These are phyloP conservation scores for Habrosyne pyritoides DNA, from an alignment of 2,888 invertebrate species.

Conservation along the genomic window DNA sequence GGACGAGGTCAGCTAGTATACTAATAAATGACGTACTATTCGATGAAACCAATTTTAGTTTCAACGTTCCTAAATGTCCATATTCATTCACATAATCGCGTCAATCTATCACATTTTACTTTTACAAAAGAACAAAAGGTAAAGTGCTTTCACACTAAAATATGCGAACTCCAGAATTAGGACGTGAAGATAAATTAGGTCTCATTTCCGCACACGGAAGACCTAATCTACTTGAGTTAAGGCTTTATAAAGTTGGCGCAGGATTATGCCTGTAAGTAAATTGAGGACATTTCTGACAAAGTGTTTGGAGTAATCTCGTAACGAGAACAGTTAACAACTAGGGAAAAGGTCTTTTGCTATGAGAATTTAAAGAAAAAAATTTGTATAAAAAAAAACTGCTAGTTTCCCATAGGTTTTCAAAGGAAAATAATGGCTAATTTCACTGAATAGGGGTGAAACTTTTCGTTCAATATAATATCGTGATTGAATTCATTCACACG, in stretches of 20 bases:
- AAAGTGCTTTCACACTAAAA: neutral
- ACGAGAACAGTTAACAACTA: neutral
- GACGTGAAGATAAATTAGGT: slow-evolving; percentile 2
- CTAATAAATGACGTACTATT: too few relatives aligned
- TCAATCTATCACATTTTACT: neutral
- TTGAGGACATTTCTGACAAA: slow-evolving; percentile 2
- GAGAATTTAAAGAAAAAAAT: neutral
- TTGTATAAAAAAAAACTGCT: neutral
- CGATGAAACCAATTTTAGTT: neutral
- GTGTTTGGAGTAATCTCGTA: neutral
- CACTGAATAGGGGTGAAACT: too few relatives aligned
- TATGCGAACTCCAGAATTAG: neutral
- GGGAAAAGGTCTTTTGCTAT: neutral
- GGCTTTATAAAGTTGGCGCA: neutral
- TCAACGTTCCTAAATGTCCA: neutral
- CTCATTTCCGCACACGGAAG: neutral
- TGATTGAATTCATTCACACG: too few relatives aligned
- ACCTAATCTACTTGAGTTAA: slow-evolving; percentile 2
- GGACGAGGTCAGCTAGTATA: too few relatives aligned
- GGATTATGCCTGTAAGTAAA: neutral
- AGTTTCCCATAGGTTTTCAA: too few relatives aligned
- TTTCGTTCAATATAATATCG: too few relatives aligned
- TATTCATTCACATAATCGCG: neutral
- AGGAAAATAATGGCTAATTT: too few relatives aligned
- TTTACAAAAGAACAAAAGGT: neutral